phyloP scores from a whole-genome alignment of 1,140 invertebrate species.

The Pseudomyrmex sp. region DNA sequence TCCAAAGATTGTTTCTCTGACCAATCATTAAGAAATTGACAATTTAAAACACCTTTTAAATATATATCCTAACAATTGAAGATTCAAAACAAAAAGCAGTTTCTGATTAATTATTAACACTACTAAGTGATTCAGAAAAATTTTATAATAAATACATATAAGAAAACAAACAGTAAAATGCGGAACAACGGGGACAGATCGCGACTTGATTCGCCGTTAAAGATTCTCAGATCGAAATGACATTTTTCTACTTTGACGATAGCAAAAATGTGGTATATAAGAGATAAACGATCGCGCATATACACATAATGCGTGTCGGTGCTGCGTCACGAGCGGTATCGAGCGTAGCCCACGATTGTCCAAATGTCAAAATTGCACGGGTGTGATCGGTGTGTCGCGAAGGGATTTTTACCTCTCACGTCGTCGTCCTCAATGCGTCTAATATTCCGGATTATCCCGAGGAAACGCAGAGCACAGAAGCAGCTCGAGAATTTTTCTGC shows the following conservation, averaged over 20 bases:
- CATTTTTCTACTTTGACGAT: background rate
- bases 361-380: constrained; percentile 26
- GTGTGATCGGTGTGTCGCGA: background rate
- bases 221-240: background rate
- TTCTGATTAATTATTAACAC: background rate
- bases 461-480: background rate
- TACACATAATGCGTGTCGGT: background rate
- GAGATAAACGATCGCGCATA: background rate
- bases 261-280: background rate
- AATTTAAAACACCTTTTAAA: too few species aligned
- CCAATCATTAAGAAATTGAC: too few species aligned
- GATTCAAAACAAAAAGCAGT: background rate
- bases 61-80: background rate
- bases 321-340: constrained; percentile 1
- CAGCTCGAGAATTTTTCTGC: background rate
- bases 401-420: background rate
- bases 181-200: too few species aligned
- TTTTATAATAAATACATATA: background rate
- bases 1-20: too few species aligned
- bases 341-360: constrained; percentile 1
- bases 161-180: background rate
- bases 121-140: background rate
- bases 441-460: constrained; percentile 1
- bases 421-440: background rate
- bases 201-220: background rate